Conservation (phyloP, 2,888 invertebrate genomes). For the Drosophila quasianomalipes region DNA sequence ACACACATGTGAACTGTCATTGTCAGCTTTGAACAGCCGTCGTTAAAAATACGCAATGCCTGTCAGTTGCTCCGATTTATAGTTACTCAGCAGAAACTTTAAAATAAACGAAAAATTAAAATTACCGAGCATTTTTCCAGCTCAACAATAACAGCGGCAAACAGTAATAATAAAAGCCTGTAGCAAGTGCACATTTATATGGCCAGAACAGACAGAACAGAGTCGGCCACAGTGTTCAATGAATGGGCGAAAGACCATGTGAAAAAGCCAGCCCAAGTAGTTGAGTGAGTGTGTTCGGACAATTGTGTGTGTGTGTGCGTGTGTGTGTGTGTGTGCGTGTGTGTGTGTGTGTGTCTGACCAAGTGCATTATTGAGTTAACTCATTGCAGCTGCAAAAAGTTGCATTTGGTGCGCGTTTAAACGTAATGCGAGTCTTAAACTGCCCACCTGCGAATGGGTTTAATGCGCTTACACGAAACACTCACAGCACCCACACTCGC, state of each 20-base stretch:
- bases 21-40: constrained; percentile 36
- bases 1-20: constrained; percentile 38
- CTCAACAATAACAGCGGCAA: constrained; percentile 29
- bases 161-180: constrained; percentile 39
- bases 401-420: constrained; percentile 65
- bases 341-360: constrained; percentile 35
- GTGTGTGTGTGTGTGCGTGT: neutral
- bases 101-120: constrained; percentile 34
- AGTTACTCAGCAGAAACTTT: constrained; percentile 21
- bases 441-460: constrained; percentile 57
- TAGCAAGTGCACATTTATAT: constrained; percentile 43
- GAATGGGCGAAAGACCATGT: constrained; percentile 54
- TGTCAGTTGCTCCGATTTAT: constrained; percentile 51
- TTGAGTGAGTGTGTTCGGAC: constrained; percentile 5
- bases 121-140: constrained; percentile 38
- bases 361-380: constrained; percentile 78
- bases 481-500: constrained; percentile 14
- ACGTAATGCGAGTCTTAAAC: constrained; percentile 63
- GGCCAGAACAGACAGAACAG: constrained; percentile 40
- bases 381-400: constrained; percentile 65
- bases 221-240: constrained; percentile 49
- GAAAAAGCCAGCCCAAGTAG: constrained; percentile 24
- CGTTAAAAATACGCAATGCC: constrained; percentile 58
- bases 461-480: constrained; percentile 69
- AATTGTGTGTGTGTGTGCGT: constrained; percentile 1